phyloP scores from a whole-genome alignment of 2,113 vertebrate genomes.

The Seriola rivoliana region DNA sequence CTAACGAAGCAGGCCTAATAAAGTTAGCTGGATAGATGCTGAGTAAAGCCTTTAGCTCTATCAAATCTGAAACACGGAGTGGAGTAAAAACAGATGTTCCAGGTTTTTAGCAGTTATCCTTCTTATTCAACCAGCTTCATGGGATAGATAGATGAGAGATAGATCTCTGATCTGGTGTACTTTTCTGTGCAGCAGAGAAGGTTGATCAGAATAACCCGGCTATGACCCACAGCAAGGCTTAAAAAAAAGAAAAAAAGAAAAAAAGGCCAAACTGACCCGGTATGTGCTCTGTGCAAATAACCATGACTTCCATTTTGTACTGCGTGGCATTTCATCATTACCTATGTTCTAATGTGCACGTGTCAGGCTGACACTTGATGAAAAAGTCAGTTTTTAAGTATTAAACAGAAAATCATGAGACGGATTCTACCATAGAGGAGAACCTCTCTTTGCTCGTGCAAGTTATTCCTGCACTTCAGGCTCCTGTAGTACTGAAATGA shows the following conservation, averaged over 20 bases:
- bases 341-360: neutral
- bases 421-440: neutral
- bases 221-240: neutral
- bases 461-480: neutral
- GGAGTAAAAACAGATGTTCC: constrained; percentile 61
- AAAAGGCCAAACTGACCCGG: neutral
- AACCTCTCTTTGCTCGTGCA: neutral
- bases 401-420: constrained; percentile 42
- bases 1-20: constrained; percentile 37
- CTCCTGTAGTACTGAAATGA: neutral
- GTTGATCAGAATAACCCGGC: constrained; percentile 2
- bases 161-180: constrained; percentile 2
- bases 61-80: constrained; percentile 37
- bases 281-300: neutral
- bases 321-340: constrained; percentile 8
- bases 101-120: constrained; percentile 22
- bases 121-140: constrained; percentile 14
- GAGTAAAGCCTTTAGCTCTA: constrained; percentile 31
- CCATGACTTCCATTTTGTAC: constrained; percentile 2
- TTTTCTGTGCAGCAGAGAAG: constrained; percentile 1
- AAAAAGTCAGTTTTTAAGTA: constrained; percentile 25
- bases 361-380: constrained; percentile 1
- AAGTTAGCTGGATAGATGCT: constrained; percentile 41
- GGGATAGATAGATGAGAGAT: neutral
- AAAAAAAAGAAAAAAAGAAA: neutral